These are phyloP conservation scores for Adoxophyes honmai DNA, from an alignment of 1,140 invertebrate species.

Conservation along the genomic window DNA sequence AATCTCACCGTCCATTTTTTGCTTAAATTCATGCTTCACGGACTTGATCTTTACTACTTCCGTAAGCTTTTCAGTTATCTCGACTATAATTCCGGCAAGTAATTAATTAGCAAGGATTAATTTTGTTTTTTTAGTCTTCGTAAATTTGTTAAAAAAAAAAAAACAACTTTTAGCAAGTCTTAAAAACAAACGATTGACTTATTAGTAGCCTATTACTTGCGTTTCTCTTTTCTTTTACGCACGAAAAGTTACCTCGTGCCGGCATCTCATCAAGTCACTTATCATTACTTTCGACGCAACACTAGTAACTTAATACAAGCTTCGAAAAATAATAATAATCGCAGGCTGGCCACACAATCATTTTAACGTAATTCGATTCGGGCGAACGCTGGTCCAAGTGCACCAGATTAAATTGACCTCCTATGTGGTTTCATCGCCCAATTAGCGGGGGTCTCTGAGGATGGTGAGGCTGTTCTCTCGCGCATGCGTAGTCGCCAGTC, in stretches of 20 bases:
- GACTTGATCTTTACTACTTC: too few species aligned
- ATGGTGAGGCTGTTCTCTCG: constrained; percentile 39
- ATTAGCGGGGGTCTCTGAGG: constrained; percentile 40
- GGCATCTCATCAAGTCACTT: not conserved
- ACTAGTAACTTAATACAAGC: constrained; percentile 49
- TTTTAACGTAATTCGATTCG: constrained; percentile 72
- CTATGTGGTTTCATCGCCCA: constrained; percentile 22
- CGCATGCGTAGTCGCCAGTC: constrained; percentile 47
- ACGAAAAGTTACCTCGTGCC: not conserved
- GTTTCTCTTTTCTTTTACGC: too few species aligned
- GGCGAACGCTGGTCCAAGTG: constrained; percentile 54
- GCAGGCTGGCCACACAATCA: constrained; percentile 67
- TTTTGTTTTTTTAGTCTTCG: too few species aligned
- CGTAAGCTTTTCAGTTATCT: too few species aligned
- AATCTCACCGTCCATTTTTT: not conserved
- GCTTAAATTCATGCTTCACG: not conserved
- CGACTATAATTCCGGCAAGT: too few species aligned
- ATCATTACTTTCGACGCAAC: not conserved
- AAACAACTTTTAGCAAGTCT: too few species aligned
- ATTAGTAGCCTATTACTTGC: too few species aligned
- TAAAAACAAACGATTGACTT: too few species aligned
- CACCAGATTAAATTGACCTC: constrained; percentile 47
- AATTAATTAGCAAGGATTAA: too few species aligned
- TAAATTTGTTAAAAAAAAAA: too few species aligned
- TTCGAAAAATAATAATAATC: constrained; percentile 65